Percentiles rank a stretch among this genome's conserved stretches.
Evolutionary conservation across 2,113 vertebrate species (phyloP).

Genomic region (Neotoma lepida): DNA sequence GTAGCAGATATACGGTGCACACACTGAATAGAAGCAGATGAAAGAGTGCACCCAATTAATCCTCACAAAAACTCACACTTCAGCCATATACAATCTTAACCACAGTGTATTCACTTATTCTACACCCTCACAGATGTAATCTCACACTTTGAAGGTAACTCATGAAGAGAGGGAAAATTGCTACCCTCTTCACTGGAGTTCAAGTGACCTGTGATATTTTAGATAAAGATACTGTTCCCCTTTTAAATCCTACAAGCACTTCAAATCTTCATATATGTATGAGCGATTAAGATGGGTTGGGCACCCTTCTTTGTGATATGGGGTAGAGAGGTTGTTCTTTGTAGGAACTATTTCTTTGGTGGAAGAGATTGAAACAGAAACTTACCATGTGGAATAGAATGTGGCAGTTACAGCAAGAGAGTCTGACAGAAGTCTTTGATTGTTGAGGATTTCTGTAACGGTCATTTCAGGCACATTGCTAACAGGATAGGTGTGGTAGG

Average conservation of each 20-base stretch:
- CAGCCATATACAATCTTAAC: constrained; percentile 45
- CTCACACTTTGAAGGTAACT: constrained; percentile 45
- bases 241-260: neutral
- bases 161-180: neutral
- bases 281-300: neutral
- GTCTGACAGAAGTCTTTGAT: neutral
- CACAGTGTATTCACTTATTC: neutral
- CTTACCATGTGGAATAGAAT: neutral
- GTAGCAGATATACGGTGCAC: constrained; percentile 73
- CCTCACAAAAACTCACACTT: constrained; percentile 41
- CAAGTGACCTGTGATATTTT: constrained; percentile 40
- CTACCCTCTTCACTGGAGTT: neutral
- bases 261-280: neutral
- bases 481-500: neutral
- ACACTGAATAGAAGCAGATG: constrained; percentile 73
- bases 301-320: neutral
- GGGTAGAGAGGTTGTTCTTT: neutral
- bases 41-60: constrained; percentile 71
- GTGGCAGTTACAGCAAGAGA: neutral
- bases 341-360: neutral
- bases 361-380: neutral
- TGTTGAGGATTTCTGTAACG: constrained; percentile 18
- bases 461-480: neutral
- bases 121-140: neutral
- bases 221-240: neutral